Base-by-base conservation (phyloP, 2,888 invertebrate genomes). In the Phortica magna region DNA sequence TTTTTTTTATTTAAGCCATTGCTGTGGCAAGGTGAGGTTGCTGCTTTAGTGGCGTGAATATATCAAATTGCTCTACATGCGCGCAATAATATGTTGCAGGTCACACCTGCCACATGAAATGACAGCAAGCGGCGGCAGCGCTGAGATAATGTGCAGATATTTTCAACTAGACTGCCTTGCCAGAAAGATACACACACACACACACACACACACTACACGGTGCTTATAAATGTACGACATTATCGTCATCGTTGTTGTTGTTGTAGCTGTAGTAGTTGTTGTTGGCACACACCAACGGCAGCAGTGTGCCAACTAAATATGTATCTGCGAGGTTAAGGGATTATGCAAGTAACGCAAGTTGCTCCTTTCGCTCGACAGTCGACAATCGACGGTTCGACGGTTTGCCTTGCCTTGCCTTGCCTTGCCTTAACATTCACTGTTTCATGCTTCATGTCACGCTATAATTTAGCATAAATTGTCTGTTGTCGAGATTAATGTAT, bases 401-500 rank as follows among this genome's bases (percentile, higher is more conserved):
- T n/a, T 31, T n/a, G 12, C 1, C 53, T n/a, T 2, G 14, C 57
- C n/a, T n/a, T 5, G 19, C 17, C 5, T 55, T 59, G 19, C 17
- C 7, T 17, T 31, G 14, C 31, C 10, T 39, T 53, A 31, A 53
- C 53, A 53, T 71, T 71, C 65, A 6, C 53, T 43, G 55, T 55
- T 71, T 71, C 55, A 71, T 55, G 70, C 70, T 71, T 71, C 70
- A 71, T 82, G 86, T 78, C 85, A 81, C 68, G 85, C 85, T 81
- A 85, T 84, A 85, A 88, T 83, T 85, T 86, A 83, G 81, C 88
- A 84, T 85, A 88, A 87, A 86, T 88, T 86, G 87, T 85, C 82
- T 83, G 85, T 83, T 86, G 88, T 88, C 83, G 82, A 86, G 88
- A 88, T 88, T 88, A 88, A 88, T 88, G 89, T 86, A 88, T 86